phyloP scores from a whole-genome alignment of 1,140 invertebrate genomes.

The Amyelois transitella region DNA sequence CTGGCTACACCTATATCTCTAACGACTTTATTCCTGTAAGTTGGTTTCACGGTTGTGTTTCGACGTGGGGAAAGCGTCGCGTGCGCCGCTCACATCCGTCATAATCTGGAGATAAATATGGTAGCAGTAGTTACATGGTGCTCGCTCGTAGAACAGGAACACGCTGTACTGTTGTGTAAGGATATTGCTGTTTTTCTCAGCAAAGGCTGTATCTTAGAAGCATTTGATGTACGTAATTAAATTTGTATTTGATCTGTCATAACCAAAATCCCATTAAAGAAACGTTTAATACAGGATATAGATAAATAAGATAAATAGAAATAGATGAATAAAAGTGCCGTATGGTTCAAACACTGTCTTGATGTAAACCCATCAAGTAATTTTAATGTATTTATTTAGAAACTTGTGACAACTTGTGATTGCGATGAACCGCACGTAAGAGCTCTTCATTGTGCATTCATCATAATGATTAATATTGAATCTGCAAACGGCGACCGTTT shows the following conservation, averaged over 20 bases:
- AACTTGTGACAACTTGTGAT: neutral
- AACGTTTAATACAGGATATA: too few relatives aligned
- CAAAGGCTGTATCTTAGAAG: too few relatives aligned
- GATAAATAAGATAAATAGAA: too few relatives aligned
- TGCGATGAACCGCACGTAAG: neutral
- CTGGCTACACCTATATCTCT: neutral
- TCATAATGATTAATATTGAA: slow-evolving; percentile 2
- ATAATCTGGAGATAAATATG: neutral
- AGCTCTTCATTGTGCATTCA: slow-evolving; percentile 1
- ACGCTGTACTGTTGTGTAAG: neutral
- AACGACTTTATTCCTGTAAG: neutral
- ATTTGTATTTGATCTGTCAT: too few relatives aligned
- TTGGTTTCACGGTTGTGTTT: too few relatives aligned
- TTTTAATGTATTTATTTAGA: neutral
- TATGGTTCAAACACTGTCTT: too few relatives aligned
- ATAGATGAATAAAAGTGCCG: too few relatives aligned
- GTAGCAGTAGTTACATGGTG: neutral
- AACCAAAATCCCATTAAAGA: too few relatives aligned
- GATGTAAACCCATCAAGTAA: too few relatives aligned
- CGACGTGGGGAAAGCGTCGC: neutral
- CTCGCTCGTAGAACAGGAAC: neutral
- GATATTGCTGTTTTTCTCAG: too few relatives aligned
- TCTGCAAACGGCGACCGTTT: neutral
- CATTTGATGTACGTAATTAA: too few relatives aligned
- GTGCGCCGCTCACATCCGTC: neutral